phyloP scores from a whole-genome alignment of 30 jellyfish, hydroid and myxozoan genomes.

The Hydractinia echinata region DNA sequence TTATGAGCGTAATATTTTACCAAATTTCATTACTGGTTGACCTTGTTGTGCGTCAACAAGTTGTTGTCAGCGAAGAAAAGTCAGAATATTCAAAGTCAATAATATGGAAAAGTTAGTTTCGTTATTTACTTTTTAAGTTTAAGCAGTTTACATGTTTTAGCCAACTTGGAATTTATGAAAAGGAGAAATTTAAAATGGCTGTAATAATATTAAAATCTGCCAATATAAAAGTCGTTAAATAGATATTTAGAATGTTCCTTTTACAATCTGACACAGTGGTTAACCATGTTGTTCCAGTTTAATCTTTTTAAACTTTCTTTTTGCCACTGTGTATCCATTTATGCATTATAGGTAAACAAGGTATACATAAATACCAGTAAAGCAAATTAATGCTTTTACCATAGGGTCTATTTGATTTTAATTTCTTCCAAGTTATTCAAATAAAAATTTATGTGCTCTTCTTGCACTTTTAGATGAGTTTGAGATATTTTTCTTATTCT shows the following conservation, averaged over 20 bases:
- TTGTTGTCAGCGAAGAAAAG: not conserved
- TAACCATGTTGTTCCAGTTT: not conserved
- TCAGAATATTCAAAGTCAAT: slow-evolving; percentile 24
- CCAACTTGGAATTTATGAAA: too few relatives aligned
- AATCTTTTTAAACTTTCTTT: not conserved
- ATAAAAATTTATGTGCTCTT: too few relatives aligned
- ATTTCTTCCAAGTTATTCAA: too few relatives aligned
- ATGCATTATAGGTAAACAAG: not conserved
- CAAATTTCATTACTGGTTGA: slow-evolving; percentile 63
- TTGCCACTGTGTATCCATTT: not conserved
- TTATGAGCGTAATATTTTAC: slow-evolving; percentile 52
- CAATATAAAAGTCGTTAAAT: not conserved
- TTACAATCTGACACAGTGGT: not conserved
- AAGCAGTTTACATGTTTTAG: too few relatives aligned
- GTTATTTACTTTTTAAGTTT: not conserved
- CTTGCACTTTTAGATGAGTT: too few relatives aligned
- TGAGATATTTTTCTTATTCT: too few relatives aligned
- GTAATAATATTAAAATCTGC: not conserved
- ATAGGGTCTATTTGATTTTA: too few relatives aligned
- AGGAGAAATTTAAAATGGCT: not conserved
- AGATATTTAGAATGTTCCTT: not conserved
- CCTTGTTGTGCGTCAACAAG: slow-evolving; percentile 26
- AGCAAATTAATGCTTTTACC: too few relatives aligned
- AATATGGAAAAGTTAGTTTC: not conserved
- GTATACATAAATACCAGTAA: too few relatives aligned